Conservation (phyloP, 2,797 vertebrate species). For the Amblyraja radiata region DNA sequence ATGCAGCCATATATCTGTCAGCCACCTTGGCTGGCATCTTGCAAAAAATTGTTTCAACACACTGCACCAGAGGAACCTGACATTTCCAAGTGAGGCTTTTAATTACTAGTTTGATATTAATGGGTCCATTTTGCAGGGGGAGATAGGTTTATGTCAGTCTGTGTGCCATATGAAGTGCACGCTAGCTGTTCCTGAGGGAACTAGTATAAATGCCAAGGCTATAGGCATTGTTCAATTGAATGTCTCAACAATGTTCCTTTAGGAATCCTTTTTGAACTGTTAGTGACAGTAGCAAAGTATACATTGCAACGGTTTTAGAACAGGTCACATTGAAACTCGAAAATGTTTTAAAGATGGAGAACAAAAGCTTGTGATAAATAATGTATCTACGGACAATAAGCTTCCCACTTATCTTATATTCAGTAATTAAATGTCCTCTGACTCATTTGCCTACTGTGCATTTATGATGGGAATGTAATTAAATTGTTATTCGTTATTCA, state of each 20-base stretch:
- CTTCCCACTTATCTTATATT: neutral
- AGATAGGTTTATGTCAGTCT: constrained; percentile 3
- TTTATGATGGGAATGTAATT: constrained; percentile 23
- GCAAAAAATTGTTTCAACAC: neutral
- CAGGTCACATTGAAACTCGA: neutral
- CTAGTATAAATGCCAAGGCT: neutral
- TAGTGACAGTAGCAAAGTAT: constrained; percentile 7
- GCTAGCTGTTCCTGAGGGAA: neutral
- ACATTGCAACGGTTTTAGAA: neutral
- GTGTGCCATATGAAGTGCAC: neutral
- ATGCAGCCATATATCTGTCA: neutral
- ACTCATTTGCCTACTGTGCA: neutral
- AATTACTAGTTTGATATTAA: constrained; percentile 8
- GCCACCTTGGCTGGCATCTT: neutral
- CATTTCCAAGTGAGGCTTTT: constrained; percentile 21
- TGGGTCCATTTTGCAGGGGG: neutral
- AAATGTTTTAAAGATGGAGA: constrained; percentile 22
- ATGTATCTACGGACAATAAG: neutral
- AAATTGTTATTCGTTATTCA: constrained; percentile 16
- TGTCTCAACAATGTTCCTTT: neutral
- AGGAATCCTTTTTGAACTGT: neutral
- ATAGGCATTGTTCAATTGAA: neutral
- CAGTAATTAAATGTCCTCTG: neutral
- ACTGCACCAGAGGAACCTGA: neutral
- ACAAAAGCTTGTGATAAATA: constrained; percentile 19